phyloP scores from a whole-genome alignment of 2,888 invertebrate species.

The Drosophila buzzatii region DNA sequence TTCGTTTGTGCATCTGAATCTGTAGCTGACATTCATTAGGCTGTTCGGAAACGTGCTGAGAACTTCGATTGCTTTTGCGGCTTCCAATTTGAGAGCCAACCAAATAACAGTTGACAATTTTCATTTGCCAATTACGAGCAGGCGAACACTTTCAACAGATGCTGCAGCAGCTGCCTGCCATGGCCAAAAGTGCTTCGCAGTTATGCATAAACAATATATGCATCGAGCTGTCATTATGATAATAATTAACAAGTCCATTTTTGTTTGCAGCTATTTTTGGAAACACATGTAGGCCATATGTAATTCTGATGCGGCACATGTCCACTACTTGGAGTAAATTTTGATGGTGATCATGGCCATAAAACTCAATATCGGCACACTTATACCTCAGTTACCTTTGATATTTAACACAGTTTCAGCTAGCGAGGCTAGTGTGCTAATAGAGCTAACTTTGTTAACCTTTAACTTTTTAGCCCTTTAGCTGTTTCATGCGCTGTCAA shows the following conservation, averaged over 20 bases:
- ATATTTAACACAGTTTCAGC: background rate
- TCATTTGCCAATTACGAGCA: constrained; percentile 42
- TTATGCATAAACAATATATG: constrained; percentile 4
- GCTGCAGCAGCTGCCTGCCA: background rate
- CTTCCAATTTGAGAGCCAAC: constrained; percentile 17
- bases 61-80: constrained; percentile 48
- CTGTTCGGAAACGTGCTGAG: constrained; percentile 62
- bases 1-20: constrained; percentile 18
- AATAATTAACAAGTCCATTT: constrained; percentile 1
- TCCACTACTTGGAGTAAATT: too few species aligned
- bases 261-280: too few species aligned
- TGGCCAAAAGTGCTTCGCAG: constrained; percentile 1
- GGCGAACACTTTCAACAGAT: constrained; percentile 25
- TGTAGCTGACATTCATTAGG: constrained; percentile 60
- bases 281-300: too few species aligned
- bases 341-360: background rate
- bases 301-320: too few species aligned
- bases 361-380: background rate
- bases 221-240: background rate
- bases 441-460: constrained; percentile 1
- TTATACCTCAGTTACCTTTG: background rate
- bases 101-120: constrained; percentile 57
- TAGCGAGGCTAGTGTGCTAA: background rate
- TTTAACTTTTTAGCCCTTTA: constrained; percentile 8
- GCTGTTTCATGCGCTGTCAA: constrained; percentile 9